Conservation (phyloP, 2,888 invertebrate species). For the Aphrophora alni region DNA sequence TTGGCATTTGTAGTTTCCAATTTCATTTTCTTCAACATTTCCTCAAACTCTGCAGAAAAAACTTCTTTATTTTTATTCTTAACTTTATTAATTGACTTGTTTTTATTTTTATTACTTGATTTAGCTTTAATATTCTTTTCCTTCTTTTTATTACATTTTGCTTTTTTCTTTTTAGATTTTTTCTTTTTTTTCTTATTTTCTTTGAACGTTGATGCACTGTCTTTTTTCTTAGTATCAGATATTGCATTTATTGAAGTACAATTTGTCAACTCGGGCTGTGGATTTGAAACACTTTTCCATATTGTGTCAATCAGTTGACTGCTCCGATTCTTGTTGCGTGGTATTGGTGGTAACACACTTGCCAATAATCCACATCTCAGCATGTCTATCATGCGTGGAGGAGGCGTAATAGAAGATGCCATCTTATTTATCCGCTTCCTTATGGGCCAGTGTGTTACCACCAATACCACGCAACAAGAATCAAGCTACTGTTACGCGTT, state of each 20-base stretch:
- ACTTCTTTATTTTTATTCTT: background rate
- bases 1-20: background rate
- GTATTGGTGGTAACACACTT: slow-evolving; percentile 31
- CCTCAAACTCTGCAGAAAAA: background rate
- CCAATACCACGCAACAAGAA: no score
- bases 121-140: background rate
- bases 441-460: slow-evolving; percentile 25
- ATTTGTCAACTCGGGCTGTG: background rate
- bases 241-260: background rate
- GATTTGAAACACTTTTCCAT: slow-evolving; percentile 14
- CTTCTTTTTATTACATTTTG: slow-evolving; percentile 9
- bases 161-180: slow-evolving; percentile 6
- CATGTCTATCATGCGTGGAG: slow-evolving; percentile 39
- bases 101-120: background rate
- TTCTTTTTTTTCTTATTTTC: background rate
- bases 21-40: background rate
- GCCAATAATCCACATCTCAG: slow-evolving; percentile 18
- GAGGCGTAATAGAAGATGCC: slow-evolving; percentile 44
- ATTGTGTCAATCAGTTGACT: background rate
- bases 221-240: background rate
- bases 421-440: slow-evolving; percentile 45
- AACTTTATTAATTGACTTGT: background rate
- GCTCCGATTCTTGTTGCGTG: background rate
- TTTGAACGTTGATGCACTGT: no score
- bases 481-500: background rate